Evolutionary conservation across 2,113 vertebrate species (phyloP), one percentile per base, ranked within the genome.

Genomic region (Crypturellus undulatus): DNA sequence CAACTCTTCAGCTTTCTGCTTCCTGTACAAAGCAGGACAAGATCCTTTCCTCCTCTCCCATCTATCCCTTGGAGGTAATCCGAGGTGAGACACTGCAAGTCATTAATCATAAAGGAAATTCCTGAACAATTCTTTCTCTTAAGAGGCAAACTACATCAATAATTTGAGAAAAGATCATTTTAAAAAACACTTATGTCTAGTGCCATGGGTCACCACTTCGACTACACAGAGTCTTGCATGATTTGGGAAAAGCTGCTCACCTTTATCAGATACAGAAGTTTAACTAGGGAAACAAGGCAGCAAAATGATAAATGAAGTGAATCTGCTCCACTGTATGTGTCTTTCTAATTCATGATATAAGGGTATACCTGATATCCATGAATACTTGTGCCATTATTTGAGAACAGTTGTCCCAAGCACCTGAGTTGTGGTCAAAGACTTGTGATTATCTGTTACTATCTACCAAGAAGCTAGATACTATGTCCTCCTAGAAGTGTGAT

Each of bases 1-100:
- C 67, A 77, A 90, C 19, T 15, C n/a, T 28, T 34, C 40, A 71
- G 56, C 5, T 93, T 80, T 87, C 6, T 8, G 22, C 58, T 93
- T 95, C 72, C 78, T 76, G 54, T 19, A 47, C 36, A 36, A 85
- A 68, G n/a, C 18, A 69, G 84, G 69, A 54, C 68, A 83, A 86
- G 65, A 68, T 49, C n/a, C 13, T 73, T 93, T 58, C 72, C 68
- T 92, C 64, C 75, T 73, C 70, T 87, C 59, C 58, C 17, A 1
- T 14, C 84, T 54, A 38, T 47, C n/a, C 60, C 45, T 60, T 10
- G 47, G 65, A 79, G 14, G 15, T 21, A 49, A 58, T 40, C 42
- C 47, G 28, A 73, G 64, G 70, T 49, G 40, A 87, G 25, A 14
- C 0, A 0, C 28, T 72, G 21, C 20, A 43, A 86, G n/a, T 1